phyloP scores from a whole-genome alignment of 1,140 invertebrate genomes.

The Hirudo medicinalis region DNA sequence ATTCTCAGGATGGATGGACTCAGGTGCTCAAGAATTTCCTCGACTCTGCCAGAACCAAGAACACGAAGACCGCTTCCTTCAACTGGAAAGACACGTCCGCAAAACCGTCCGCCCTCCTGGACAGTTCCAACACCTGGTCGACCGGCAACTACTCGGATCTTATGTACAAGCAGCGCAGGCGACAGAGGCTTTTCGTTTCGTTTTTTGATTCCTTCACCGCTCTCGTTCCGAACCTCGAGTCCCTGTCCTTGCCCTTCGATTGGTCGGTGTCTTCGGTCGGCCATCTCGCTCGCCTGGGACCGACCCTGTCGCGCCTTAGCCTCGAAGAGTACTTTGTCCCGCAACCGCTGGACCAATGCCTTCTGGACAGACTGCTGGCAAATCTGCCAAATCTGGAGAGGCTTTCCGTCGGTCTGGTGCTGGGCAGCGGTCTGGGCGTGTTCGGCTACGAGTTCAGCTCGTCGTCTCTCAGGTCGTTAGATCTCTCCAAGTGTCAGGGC shows the following conservation, averaged over 20 bases:
- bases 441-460: constrained; percentile 28
- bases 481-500: constrained; percentile 34
- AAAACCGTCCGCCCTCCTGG: constrained; percentile 28
- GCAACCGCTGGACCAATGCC: constrained; percentile 28
- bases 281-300: constrained; percentile 29
- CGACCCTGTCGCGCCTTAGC: constrained; percentile 29
- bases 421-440: constrained; percentile 29
- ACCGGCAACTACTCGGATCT: constrained; percentile 26
- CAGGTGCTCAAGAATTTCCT: constrained; percentile 28
- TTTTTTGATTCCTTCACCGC: constrained; percentile 34
- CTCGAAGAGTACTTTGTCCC: constrained; percentile 37
- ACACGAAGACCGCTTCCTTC: constrained; percentile 30
- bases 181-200: constrained; percentile 31
- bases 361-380: constrained; percentile 28
- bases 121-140: constrained; percentile 23
- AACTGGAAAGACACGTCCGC: constrained; percentile 38
- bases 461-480: constrained; percentile 31
- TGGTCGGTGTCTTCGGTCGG: constrained; percentile 33
- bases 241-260: constrained; percentile 36
- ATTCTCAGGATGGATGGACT: constrained; percentile 29
- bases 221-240: constrained; percentile 29
- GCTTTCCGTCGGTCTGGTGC: constrained; percentile 34
- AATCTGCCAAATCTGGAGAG: constrained; percentile 25
- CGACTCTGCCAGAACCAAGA: constrained; percentile 23
- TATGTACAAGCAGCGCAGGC: constrained; percentile 27